phyloP scores from a whole-genome alignment of 2,888 invertebrate genomes.

The Napeogenes sylphis region DNA sequence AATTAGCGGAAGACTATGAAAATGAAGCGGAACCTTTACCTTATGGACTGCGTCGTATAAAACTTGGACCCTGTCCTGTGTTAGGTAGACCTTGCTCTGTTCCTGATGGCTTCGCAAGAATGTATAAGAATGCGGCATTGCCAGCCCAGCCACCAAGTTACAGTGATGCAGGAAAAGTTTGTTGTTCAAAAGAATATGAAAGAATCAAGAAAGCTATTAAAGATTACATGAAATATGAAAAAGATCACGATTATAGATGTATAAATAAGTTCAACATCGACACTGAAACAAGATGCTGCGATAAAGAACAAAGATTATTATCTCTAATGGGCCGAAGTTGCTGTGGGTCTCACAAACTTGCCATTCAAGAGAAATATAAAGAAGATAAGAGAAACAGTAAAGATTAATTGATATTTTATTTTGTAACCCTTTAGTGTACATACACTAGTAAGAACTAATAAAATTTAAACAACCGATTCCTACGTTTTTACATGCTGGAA shows the following conservation, averaged over 20 bases:
- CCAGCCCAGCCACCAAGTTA: slow-evolving; percentile 59
- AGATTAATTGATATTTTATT: slow-evolving; percentile 63
- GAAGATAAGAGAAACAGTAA: slow-evolving; percentile 41
- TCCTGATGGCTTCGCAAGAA: slow-evolving; percentile 67
- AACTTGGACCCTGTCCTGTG: slow-evolving; percentile 69
- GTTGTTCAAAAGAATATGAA: slow-evolving; percentile 69
- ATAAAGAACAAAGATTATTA: slow-evolving; percentile 59
- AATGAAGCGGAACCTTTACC: slow-evolving; percentile 61
- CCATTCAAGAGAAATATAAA: slow-evolving; percentile 59
- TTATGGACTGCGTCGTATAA: slow-evolving; percentile 66
- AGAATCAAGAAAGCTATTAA: slow-evolving; percentile 66
- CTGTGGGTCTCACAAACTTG: slow-evolving; percentile 65
- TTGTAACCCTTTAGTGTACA: slow-evolving; percentile 61
- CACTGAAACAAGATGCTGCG: slow-evolving; percentile 67
- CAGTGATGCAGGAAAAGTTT: slow-evolving; percentile 65
- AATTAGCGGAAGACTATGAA: slow-evolving; percentile 57
- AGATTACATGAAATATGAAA: slow-evolving; percentile 61
- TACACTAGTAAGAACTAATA: slow-evolving; percentile 36
- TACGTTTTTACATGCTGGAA: slow-evolving; percentile 19
- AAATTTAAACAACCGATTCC: slow-evolving; percentile 38
- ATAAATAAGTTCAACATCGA: slow-evolving; percentile 63
- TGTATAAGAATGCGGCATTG: slow-evolving; percentile 61
- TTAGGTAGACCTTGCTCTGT: slow-evolving; percentile 65
- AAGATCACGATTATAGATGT: slow-evolving; percentile 61
- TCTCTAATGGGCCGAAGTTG: slow-evolving; percentile 60